These are phyloP conservation scores for Trilocha varians DNA, from an alignment of 2,888 invertebrate genomes.

Conservation along the genomic window DNA sequence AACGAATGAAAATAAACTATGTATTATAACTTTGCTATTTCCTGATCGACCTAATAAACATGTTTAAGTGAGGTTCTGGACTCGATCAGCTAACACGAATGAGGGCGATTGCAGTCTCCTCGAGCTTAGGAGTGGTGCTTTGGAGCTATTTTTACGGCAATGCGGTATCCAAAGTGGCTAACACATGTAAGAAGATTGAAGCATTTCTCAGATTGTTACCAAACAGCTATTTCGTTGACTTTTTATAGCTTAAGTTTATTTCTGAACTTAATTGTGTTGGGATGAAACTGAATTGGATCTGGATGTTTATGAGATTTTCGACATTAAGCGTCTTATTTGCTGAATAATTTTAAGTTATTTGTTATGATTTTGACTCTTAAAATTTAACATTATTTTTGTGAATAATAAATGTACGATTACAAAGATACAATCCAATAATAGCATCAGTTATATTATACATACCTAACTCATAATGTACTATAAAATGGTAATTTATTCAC, in stretches of 20 bases:
- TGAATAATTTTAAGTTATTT: too few relatives aligned
- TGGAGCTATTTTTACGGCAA: slow-evolving; percentile 52
- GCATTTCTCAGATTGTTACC: slow-evolving; percentile 9
- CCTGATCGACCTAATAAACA: slow-evolving; percentile 58
- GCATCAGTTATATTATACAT: too few relatives aligned
- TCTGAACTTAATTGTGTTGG: slow-evolving; percentile 2
- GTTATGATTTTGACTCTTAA: too few relatives aligned
- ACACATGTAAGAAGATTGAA: slow-evolving; percentile 10
- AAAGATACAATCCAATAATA: too few relatives aligned
- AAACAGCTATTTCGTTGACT: background rate
- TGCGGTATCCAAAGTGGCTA: slow-evolving; percentile 34
- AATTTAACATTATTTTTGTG: too few relatives aligned
- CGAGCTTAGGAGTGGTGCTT: slow-evolving; percentile 22
- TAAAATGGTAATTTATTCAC: too few relatives aligned
- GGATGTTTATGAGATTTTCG: background rate
- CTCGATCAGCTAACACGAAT: slow-evolving; percentile 49
- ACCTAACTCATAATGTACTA: too few relatives aligned
- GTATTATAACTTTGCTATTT: slow-evolving; percentile 43
- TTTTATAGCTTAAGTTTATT: background rate
- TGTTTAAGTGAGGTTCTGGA: slow-evolving; percentile 47
- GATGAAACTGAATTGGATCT: background rate
- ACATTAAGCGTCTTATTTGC: background rate
- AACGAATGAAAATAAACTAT: slow-evolving; percentile 45
- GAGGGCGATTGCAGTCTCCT: slow-evolving; percentile 31
- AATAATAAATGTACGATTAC: too few relatives aligned